Evolutionary conservation across 2,113 vertebrate species (phyloP), one percentile per base, ranked within the genome.

Genomic region (Cheilinus undulatus): DNA sequence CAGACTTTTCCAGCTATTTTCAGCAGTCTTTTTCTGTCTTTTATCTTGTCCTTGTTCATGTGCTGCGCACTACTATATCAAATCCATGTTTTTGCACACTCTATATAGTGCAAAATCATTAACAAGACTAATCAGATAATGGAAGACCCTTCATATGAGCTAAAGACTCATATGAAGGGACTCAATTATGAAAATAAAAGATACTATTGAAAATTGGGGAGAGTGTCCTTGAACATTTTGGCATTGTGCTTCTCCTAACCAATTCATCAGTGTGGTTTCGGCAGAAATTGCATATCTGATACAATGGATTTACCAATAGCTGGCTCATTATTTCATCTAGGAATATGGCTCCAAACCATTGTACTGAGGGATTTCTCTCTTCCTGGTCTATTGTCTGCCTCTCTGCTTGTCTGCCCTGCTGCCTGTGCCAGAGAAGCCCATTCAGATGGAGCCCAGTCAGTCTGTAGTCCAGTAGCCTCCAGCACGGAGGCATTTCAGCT

Each of bases 401-500:
- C 52, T 69, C 59, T 40, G 30, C 51, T 71, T 42, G 54, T 82
- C 67, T 42, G 60, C 43, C 42, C 43, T 28, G 50, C 26, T 59
- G 53, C 62, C 69, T 70, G 61, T 86, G 75, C 81, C 82, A 82
- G 65, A 80, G 68, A 76, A 80, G 80, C 63, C 80, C 76, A 64
- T 85, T 85, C 83, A 84, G 58, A 84, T 88, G 84, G 75, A 88
- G 69, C 80, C 57, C 72, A 73, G 77, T 80, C 78, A 61, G 28
- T 66, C 80, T 69, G 32, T 19, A 86, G 76, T 57, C 52, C 87
- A 60, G 81, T 78, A 83, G 90, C 88, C 81, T 79, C 65, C 62
- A 88, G 91, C 83, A 83, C 72, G 56, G 78, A 86, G 86, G 85
- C 84, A 82, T 92, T 92, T 93, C 71, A 88, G 80, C 88, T 87